Percentiles rank a stretch among this genome's conserved stretches.
Conservation (phyloP, 1,140 invertebrate species). For the Cotesia chilonis region DNA sequence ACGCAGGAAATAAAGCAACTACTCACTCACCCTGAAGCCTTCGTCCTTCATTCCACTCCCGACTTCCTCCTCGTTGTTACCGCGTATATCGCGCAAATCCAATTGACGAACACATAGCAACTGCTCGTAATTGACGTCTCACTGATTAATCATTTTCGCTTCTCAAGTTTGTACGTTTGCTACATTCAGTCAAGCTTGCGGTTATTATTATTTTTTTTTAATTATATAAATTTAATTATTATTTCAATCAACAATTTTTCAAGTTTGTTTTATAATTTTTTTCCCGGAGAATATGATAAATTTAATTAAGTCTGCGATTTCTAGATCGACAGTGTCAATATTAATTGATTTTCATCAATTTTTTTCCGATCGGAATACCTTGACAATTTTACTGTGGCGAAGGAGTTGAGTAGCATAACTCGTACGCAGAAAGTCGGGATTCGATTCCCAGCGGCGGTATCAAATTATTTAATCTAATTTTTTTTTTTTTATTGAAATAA, state of each 20-base stretch:
- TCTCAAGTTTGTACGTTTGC: background rate
- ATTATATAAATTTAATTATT: background rate
- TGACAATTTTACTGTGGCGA: too few relatives aligned
- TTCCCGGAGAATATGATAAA: background rate
- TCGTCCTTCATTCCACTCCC: too few relatives aligned
- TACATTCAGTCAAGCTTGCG: too few relatives aligned
- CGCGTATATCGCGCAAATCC: background rate
- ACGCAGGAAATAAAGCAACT: slow-evolving; percentile 24
- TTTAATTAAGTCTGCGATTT: too few relatives aligned
- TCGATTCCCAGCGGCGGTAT: too few relatives aligned
- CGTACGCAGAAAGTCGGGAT: too few relatives aligned
- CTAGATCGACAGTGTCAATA: too few relatives aligned
- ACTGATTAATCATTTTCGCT: background rate
- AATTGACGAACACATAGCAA: background rate
- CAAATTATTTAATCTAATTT: too few relatives aligned
- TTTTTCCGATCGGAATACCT: too few relatives aligned
- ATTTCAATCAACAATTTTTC: background rate
- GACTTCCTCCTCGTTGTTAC: background rate
- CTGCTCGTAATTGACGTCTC: background rate
- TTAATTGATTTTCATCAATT: too few relatives aligned
- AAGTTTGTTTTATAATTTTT: slow-evolving; percentile 1
- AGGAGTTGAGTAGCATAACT: too few relatives aligned
- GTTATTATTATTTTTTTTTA: background rate
- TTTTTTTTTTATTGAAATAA: too few relatives aligned
- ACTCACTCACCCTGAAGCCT: background rate